Evolutionary conservation across 2,888 invertebrate species (phyloP), one percentile per base, ranked within the genome.

Genomic region (Andrena dorsata): DNA sequence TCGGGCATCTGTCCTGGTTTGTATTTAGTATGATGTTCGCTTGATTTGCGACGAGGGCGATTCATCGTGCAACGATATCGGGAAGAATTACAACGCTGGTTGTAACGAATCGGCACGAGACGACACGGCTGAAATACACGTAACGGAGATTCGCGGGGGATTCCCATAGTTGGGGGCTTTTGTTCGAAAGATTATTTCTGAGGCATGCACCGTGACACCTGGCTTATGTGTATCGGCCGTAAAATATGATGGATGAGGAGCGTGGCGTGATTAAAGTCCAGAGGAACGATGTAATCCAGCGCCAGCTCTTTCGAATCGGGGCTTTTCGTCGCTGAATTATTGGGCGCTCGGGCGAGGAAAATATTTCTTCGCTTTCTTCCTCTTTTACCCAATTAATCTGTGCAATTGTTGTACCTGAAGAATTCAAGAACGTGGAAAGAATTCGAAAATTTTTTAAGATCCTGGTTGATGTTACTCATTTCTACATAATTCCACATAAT

Each of bases 181-280:
- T 53, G 73, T 26, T 35, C 6, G 53, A 32, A 51, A 75, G 75
- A 68, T 75, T 68, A 75, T 56, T 75, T 64, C 58, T 28, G 32
- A 26, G 26, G 41, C n/a, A 20, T 26, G 23, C n/a, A 7, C 6
- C 23, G 49, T 60, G 72, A 61, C 56, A n/a, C 26, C 16, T 53
- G 69, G 56, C 53, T 69, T 35, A 30, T 16, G 30, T 32, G 30
- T 30, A 71, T 60, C 75, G 35, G 56, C 51, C 30, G 65, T 58
- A 49, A 66, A 63, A 72, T 77, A 65, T 78, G 77, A 81, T 69
- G 32, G 69, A 81, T 69, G 69, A 73, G 63, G 20, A 32, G 28
- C 41, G 41, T 41, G 56, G 56, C 6, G 16, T 64, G 73, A 81
- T 73, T 81, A 72, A 56, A 51, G 69, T 51, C 28, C 10, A 32